Evolutionary conservation across 1,140 invertebrate genomes (phyloP).

Genomic region (Gonioctena quinquepunctata): DNA sequence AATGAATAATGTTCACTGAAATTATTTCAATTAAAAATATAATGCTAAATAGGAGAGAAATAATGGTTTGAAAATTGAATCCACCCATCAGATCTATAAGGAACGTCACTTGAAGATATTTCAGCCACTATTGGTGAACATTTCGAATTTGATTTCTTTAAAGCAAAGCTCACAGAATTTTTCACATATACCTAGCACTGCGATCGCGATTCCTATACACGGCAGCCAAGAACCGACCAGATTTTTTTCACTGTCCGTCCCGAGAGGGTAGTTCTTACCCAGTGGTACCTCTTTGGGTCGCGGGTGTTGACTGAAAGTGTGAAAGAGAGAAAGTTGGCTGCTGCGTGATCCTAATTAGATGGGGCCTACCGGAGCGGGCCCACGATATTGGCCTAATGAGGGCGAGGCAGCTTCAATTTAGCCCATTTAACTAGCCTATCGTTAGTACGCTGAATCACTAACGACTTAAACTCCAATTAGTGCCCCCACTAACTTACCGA

Average conservation of each 20-base stretch:
- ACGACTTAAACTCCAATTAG: constrained; percentile 56
- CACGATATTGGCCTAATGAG: constrained; percentile 54
- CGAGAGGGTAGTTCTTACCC: background rate
- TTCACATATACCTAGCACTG: no score
- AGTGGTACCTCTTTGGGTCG: background rate
- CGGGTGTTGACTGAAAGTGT: constrained; percentile 29
- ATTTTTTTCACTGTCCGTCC: background rate
- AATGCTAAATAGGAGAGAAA: no score
- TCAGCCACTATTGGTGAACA: no score
- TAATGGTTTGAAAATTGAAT: no score
- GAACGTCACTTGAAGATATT: no score
- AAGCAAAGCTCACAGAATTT: no score
- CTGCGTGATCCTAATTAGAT: constrained; percentile 46
- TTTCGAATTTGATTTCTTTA: no score
- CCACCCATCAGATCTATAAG: no score
- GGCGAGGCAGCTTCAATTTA: constrained; percentile 56
- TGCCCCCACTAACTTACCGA: constrained; percentile 55
- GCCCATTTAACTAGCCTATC: constrained; percentile 57
- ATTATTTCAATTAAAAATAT: no score
- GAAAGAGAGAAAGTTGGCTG: constrained; percentile 29
- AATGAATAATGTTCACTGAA: no score
- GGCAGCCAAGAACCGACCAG: no score
- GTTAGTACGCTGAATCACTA: constrained; percentile 54
- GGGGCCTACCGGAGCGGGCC: constrained; percentile 51
- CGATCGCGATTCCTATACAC: no score